phyloP scores from a whole-genome alignment of 2,113 vertebrate genomes.

The Corythornis vintsioides region DNA sequence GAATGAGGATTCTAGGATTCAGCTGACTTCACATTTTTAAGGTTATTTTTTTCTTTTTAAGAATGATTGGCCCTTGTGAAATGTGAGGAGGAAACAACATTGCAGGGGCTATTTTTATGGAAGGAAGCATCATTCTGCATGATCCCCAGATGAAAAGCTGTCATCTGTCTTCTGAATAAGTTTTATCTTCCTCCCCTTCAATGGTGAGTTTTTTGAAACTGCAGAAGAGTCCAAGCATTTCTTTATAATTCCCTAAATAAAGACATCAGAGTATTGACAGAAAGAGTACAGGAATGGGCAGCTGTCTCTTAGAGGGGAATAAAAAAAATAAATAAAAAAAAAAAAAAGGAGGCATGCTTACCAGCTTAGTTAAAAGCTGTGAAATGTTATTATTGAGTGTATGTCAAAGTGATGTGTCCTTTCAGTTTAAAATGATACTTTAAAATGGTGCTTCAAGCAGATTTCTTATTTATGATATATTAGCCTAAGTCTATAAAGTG shows the following conservation, averaged over 20 bases:
- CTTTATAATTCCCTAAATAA: conserved; percentile 79
- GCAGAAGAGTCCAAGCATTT: conserved; percentile 74
- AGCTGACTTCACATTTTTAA: conserved; percentile 53
- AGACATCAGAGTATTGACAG: conserved; percentile 75
- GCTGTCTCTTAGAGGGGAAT: conserved; percentile 23
- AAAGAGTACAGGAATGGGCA: conserved; percentile 66
- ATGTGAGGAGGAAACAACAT: conserved; percentile 56
- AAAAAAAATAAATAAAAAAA: background rate
- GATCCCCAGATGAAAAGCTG: conserved; percentile 75
- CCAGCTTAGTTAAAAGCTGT: conserved; percentile 73
- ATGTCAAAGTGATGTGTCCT: conserved; percentile 66
- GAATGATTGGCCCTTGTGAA: conserved; percentile 53
- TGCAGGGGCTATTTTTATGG: conserved; percentile 72
- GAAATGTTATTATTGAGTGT: conserved; percentile 71
- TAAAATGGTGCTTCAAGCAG: conserved; percentile 69
- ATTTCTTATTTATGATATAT: conserved; percentile 72
- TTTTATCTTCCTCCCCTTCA: conserved; percentile 72
- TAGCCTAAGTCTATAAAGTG: conserved; percentile 66
- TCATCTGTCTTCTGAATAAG: conserved; percentile 75
- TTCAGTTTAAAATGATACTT: conserved; percentile 73
- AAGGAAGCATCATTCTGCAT: conserved; percentile 70
- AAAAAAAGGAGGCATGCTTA: background rate
- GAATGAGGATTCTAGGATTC: conserved; percentile 8
- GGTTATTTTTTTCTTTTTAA: conserved; percentile 33
- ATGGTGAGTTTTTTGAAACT: conserved; percentile 69